phyloP scores from a whole-genome alignment of 2,797 vertebrate genomes.

The Pterois miles region DNA sequence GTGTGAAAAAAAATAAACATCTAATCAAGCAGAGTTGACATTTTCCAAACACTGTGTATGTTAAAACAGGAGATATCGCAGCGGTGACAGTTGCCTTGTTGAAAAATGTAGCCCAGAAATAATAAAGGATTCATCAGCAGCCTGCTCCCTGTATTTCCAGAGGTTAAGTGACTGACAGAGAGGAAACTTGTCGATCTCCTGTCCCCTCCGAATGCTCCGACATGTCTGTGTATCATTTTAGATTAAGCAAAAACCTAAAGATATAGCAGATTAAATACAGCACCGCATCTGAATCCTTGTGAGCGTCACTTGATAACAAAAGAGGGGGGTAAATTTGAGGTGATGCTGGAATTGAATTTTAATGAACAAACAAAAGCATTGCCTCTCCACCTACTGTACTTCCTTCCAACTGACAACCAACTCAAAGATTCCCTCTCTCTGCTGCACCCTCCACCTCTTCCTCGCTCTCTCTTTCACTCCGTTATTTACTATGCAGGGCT shows the following conservation, averaged over 20 bases:
- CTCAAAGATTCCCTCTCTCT: slow-evolving; percentile 69
- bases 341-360: slow-evolving; percentile 71
- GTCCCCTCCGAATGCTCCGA: neutral
- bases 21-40: slow-evolving; percentile 21
- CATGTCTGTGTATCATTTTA: slow-evolving; percentile 27
- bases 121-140: slow-evolving; percentile 20
- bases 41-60: neutral
- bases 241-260: slow-evolving; percentile 23
- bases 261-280: slow-evolving; percentile 36
- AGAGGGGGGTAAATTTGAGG: slow-evolving; percentile 47
- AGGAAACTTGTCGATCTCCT: slow-evolving; percentile 26
- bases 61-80: slow-evolving; percentile 1
- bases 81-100: slow-evolving; percentile 1
- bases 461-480: slow-evolving; percentile 58
- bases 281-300: slow-evolving; percentile 23
- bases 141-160: neutral
- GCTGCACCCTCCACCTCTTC: slow-evolving; percentile 48
- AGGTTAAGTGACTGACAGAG: slow-evolving; percentile 43
- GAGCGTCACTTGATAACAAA: slow-evolving; percentile 32
- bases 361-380: slow-evolving; percentile 79
- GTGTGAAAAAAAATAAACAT: slow-evolving; percentile 20
- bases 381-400: slow-evolving; percentile 72
- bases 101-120: slow-evolving; percentile 6
- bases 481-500: slow-evolving; percentile 89
- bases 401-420: slow-evolving; percentile 80